phyloP scores from a whole-genome alignment of 2,888 invertebrate genomes.

The Apodemia mormo region DNA sequence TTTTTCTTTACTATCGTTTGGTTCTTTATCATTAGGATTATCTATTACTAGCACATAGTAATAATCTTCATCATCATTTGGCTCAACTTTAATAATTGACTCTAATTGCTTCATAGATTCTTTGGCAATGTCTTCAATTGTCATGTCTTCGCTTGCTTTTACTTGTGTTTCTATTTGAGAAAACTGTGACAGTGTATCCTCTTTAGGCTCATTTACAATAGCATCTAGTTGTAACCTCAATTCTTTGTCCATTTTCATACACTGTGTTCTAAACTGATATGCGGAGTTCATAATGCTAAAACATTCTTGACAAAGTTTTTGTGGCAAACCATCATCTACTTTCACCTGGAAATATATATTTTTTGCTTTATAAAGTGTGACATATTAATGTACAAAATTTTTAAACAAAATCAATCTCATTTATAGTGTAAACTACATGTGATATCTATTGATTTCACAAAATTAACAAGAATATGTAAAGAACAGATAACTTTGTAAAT shows the following conservation, averaged over 20 bases:
- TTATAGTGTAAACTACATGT: too few species aligned
- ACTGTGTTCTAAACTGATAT: conserved; percentile 68
- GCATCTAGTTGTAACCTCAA: conserved; percentile 59
- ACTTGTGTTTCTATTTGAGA: conserved; percentile 38
- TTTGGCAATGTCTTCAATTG: conserved; percentile 54
- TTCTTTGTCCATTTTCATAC: conserved; percentile 71
- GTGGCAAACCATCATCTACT: conserved; percentile 66
- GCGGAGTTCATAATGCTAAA: conserved; percentile 60
- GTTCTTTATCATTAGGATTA: conserved; percentile 54
- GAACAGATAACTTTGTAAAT: too few species aligned
- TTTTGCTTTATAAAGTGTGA: background rate
- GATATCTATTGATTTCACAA: too few species aligned
- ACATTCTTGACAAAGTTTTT: conserved; percentile 68
- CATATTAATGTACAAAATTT: background rate
- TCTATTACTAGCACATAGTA: conserved; percentile 76
- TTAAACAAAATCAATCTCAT: background rate
- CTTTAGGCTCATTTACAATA: conserved; percentile 47
- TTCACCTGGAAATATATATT: conserved; percentile 57
- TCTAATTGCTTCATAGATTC: conserved; percentile 67
- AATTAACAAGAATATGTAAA: too few species aligned
- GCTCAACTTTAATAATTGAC: conserved; percentile 66
- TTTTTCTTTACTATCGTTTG: conserved; percentile 36
- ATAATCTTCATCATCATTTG: conserved; percentile 71
- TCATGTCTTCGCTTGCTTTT: conserved; percentile 37
- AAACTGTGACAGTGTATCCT: conserved; percentile 32